Evolutionary conservation across 2,888 invertebrate genomes (phyloP).

Genomic region (Arrhopalites spinosus): DNA sequence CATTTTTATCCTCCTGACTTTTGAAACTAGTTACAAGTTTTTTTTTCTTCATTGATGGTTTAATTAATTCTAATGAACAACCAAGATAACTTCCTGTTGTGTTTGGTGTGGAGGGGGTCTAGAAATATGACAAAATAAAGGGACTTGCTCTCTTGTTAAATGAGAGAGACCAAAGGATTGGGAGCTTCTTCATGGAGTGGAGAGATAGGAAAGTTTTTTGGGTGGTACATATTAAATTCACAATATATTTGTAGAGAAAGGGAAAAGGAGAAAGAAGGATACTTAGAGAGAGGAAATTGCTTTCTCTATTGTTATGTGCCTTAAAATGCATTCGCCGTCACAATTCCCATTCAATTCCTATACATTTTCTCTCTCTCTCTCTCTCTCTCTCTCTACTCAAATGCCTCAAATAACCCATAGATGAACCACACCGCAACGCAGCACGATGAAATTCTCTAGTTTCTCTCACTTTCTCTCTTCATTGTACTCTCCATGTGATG

Average conservation of each 20-base stretch:
- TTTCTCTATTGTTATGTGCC: slow-evolving; percentile 45
- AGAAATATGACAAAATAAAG: too few relatives aligned
- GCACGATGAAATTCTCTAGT: background rate
- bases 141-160: too few relatives aligned
- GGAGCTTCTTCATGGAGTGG: background rate
- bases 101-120: too few relatives aligned
- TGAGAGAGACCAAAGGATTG: too few relatives aligned
- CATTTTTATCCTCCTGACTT: too few relatives aligned
- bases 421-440: slow-evolving; percentile 12
- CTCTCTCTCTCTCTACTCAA: slow-evolving; percentile 2
- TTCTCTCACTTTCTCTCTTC: slow-evolving; percentile 5
- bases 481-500: slow-evolving; percentile 10
- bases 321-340: slow-evolving; percentile 37
- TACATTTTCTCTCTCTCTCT: background rate
- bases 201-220: too few relatives aligned
- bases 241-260: too few relatives aligned
- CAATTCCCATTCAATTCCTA: slow-evolving; percentile 38
- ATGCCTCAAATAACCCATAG: slow-evolving; percentile 24
- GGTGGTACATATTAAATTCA: background rate
- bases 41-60: too few relatives aligned
- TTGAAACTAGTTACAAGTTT: too few relatives aligned
- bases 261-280: slow-evolving; percentile 16
- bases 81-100: too few relatives aligned
- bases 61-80: too few relatives aligned
- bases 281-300: slow-evolving; percentile 45